Conservation (phyloP, 2,113 vertebrate genomes). For the Calyptommatus sinebrachiatus region DNA sequence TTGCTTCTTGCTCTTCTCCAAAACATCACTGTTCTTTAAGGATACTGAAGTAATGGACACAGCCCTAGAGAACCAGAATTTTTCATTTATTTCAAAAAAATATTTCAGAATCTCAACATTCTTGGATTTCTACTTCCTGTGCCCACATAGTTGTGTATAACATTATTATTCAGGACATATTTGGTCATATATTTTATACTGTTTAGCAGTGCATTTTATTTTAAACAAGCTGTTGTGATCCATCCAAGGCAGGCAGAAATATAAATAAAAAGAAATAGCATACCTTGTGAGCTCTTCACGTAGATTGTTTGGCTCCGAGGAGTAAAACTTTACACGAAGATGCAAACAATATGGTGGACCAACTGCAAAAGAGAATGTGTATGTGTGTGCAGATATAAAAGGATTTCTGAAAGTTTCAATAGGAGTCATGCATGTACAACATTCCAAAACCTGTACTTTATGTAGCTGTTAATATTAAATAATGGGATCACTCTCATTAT, state of each 20-base stretch:
- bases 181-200: too few relatives aligned
- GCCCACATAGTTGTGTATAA: too few relatives aligned
- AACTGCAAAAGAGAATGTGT: slow-evolving; percentile 69
- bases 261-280: slow-evolving; percentile 1
- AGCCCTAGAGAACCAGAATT: background rate
- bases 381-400: background rate
- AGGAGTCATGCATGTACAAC: slow-evolving; percentile 9
- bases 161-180: too few relatives aligned
- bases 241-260: too few relatives aligned
- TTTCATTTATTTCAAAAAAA: background rate
- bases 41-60: background rate
- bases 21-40: background rate
- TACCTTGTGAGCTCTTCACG: slow-evolving; percentile 96
- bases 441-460: background rate
- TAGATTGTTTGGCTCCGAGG: slow-evolving; percentile 96
- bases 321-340: slow-evolving; percentile 97
- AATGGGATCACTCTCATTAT: slow-evolving; percentile 16
- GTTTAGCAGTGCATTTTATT: too few relatives aligned
- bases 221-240: too few relatives aligned
- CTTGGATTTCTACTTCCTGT: too few relatives aligned
- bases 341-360: slow-evolving; percentile 97
- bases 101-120: too few relatives aligned
- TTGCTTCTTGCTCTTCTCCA: background rate
- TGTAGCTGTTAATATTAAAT: background rate
- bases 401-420: slow-evolving; percentile 4